Evolutionary conservation across 2,888 invertebrate genomes (phyloP).

Genomic region (Syrphus vitripennis): DNA sequence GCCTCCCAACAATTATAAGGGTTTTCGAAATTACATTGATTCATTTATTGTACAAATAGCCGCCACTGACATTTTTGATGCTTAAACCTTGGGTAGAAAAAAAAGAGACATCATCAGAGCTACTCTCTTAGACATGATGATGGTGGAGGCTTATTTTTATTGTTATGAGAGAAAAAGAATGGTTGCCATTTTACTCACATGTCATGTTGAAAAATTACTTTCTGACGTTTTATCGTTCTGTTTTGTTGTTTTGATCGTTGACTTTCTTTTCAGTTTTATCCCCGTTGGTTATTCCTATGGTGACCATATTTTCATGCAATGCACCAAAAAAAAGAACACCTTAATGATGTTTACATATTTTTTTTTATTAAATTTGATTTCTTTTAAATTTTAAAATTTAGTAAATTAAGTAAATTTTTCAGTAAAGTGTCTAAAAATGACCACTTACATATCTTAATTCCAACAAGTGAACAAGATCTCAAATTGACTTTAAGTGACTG

Average conservation of each 20-base stretch:
- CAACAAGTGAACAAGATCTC: no score
- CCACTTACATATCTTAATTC: no score
- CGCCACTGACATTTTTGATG: no score
- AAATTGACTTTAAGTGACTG: no score
- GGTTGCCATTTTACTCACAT: neutral
- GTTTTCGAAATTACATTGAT: constrained; percentile 45
- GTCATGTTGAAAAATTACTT: constrained; percentile 64
- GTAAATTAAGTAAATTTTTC: no score
- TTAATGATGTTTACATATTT: no score
- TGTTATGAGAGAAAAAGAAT: neutral
- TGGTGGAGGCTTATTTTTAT: constrained; percentile 5
- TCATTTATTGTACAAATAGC: constrained; percentile 18
- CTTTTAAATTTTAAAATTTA: no score
- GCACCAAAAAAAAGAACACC: no score
- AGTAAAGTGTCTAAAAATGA: no score
- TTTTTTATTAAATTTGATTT: no score
- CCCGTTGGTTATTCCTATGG: neutral
- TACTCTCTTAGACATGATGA: neutral
- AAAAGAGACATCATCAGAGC: neutral
- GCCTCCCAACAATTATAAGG: constrained; percentile 55
- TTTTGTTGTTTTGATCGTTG: constrained; percentile 24
- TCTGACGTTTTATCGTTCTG: constrained; percentile 20
- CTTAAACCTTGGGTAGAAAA: neutral
- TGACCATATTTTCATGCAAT: no score
- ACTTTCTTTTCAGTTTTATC: neutral